A percentile compares a stretch with the other conserved stretches of the same genome.
Evolutionary conservation across 1,140 invertebrate species (phyloP).

Genomic region (Microvelia longipes): DNA sequence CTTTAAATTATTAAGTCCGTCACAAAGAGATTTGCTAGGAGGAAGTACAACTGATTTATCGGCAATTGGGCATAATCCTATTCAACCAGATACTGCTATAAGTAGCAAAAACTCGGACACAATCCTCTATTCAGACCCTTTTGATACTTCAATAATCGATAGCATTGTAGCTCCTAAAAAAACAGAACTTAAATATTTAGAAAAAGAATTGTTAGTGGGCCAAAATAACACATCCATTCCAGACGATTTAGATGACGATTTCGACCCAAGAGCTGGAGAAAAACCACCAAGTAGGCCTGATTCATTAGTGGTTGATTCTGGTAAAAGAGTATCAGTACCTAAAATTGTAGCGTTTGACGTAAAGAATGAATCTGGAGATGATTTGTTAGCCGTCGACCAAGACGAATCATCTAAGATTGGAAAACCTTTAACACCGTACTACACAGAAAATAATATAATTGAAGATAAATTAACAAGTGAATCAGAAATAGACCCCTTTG

Average conservation of each 20-base stretch:
- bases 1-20: slow-evolving; percentile 13
- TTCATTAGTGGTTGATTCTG: slow-evolving; percentile 14
- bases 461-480: slow-evolving; percentile 12
- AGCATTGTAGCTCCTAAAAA: slow-evolving; percentile 51
- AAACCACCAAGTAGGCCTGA: slow-evolving; percentile 15
- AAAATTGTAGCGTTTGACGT: slow-evolving; percentile 58
- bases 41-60: slow-evolving; percentile 59
- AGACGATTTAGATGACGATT: slow-evolving; percentile 38
- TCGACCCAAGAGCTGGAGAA: slow-evolving; percentile 48
- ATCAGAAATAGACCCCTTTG: slow-evolving; percentile 49
- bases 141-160: slow-evolving; percentile 63
- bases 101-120: not conserved
- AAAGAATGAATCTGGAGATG: slow-evolving; percentile 35
- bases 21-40: slow-evolving; percentile 25
- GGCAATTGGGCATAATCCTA: slow-evolving; percentile 47
- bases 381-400: slow-evolving; percentile 42
- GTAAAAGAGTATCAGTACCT: slow-evolving; percentile 17
- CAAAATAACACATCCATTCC: slow-evolving; percentile 11
- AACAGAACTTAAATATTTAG: slow-evolving; percentile 59
- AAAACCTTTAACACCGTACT: slow-evolving; percentile 62
- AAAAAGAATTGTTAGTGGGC: slow-evolving; percentile 48
- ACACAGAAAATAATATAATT: slow-evolving; percentile 13
- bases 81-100: slow-evolving; percentile 38
- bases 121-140: slow-evolving; percentile 42
- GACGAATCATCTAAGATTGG: slow-evolving; percentile 38